Evolutionary conservation across 1,140 invertebrate genomes (phyloP), one percentile per base, ranked within the genome.

Genomic region (Oryctes rhinoceros): DNA sequence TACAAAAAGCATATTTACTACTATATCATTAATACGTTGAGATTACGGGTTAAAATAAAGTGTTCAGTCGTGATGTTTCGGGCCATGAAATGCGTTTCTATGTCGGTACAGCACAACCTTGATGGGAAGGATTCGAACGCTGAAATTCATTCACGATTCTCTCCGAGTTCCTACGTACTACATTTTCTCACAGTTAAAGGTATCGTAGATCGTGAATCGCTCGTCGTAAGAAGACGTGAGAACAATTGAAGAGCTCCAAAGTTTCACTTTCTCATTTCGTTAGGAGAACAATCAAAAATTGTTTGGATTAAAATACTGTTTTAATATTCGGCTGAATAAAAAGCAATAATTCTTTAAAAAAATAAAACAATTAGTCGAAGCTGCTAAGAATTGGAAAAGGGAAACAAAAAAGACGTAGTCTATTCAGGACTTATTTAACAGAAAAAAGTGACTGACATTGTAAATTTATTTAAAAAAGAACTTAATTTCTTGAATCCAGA

Each of bases 121-220:
- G 53, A 15, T 59, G 6, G 15, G 18, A 59, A 18, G 5, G n/a
- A 18, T 59, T 15, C 53, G 18, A 59, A 4, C 53, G 15, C n/a
- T 59, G n/a, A 18, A 59, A 59, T 59, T 59, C 53, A 59, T 59
- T 59, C 53, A 59, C 53, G 53, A 59, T 59, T 59, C 53, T n/a
- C 15, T 59, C 15, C 53, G 18, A 18, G 4, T 59, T 59, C 53
- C 6, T 59, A 15, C 15, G 53, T 59, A 18, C 24, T 30, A 30
- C 24, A 30, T 59, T 59, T 53, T 59, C 53, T 18, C 53, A 59
- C 53, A 59, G 18, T 18, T n/a, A 18, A 15, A 15, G 6, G n/a
- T 15, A 53, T 59, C 39, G 39, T 44, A 44, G 39, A 59, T 18
- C 53, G n/a, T 59, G 53, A 59, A 18, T 59, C 15, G 53, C 18